Base-by-base conservation (phyloP, 2,888 invertebrate species). In the Argyresthia goedartella region DNA sequence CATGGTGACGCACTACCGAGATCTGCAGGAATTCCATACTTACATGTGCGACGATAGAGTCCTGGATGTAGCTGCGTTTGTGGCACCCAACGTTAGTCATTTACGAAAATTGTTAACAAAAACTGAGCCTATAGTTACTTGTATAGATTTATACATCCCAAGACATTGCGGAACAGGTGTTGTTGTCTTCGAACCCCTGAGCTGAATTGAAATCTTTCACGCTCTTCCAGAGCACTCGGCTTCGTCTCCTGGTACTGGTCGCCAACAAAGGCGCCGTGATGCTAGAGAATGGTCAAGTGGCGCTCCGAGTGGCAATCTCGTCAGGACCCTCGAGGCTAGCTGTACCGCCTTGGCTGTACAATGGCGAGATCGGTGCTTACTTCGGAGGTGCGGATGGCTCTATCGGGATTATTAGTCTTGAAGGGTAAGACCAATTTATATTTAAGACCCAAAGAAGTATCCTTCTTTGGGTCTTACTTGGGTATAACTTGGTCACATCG, bases 331-430 rank as follows among this genome's bases (percentile, higher is more conserved):
- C 75, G 8, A 73, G 85, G 4, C 68, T 87, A 1, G 62, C 71
- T 33, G 68, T 74, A 4, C 77, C 81, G 3, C 70, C 72, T 8
- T 56, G 62, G 4, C 60, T 64, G 15, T 70, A 73, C 44, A 59
- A 62, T 13, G 56, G 72, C 9, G 92, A 91, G 16, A 87, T 92
- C 54, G 88, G 89, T 57, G 91, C 96, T 55, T 88, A 97, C 51
- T 91, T 97, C 59, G 98, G 97, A 3, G 91, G 96, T 44, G 92
- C 94, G 59, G 97, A 98, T 81, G 98, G 98, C 9, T 90, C 91
- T 41, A 88, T 98, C 51, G 95, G 97, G 59, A 89, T 97, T 10
- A 92, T 94, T 59, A 89, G 75, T 59, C 79, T 87, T 43, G 87
- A 88, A 65, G 84, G 81, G 90, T 89, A 25, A 25, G 2, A 25